A percentile compares a stretch with the other conserved stretches of the same genome.
These are phyloP conservation scores for Strix uralensis DNA, from an alignment of 2,113 vertebrate genomes.

Conservation along the genomic window DNA sequence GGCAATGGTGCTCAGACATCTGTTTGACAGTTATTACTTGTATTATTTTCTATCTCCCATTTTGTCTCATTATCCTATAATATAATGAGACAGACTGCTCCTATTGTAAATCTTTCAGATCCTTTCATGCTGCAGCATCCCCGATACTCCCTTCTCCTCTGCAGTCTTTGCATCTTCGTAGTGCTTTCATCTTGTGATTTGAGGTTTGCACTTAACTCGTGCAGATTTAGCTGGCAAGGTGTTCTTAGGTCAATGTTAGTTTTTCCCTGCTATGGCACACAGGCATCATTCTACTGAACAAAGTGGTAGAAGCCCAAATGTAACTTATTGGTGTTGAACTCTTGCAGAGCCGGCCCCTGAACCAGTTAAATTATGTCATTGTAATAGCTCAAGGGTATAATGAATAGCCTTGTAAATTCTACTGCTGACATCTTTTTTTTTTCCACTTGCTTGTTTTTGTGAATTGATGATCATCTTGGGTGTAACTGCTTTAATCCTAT, in stretches of 20 bases:
- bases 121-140: neutral
- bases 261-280: neutral
- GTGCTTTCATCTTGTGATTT: neutral
- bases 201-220: neutral
- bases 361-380: slow-evolving; percentile 11
- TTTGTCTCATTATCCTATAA: neutral
- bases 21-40: neutral
- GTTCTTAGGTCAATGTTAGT: neutral
- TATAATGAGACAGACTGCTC: neutral
- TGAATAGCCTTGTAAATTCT: slow-evolving; percentile 39
- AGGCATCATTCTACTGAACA: neutral
- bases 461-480: slow-evolving; percentile 47
- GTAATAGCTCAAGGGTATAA: slow-evolving; percentile 24
- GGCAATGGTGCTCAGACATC: neutral
- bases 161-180: neutral
- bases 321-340: neutral
- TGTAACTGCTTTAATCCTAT: slow-evolving; percentile 47
- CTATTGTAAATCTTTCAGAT: neutral
- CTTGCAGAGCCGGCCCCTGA: neutral
- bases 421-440: slow-evolving; percentile 5
- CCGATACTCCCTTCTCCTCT: neutral
- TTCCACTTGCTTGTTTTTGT: slow-evolving; percentile 39
- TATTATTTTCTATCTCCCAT: neutral
- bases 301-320: neutral
- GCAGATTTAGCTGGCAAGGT: neutral